Base-by-base conservation (phyloP, 2,797 vertebrate species). In the Siniperca obscura region DNA sequence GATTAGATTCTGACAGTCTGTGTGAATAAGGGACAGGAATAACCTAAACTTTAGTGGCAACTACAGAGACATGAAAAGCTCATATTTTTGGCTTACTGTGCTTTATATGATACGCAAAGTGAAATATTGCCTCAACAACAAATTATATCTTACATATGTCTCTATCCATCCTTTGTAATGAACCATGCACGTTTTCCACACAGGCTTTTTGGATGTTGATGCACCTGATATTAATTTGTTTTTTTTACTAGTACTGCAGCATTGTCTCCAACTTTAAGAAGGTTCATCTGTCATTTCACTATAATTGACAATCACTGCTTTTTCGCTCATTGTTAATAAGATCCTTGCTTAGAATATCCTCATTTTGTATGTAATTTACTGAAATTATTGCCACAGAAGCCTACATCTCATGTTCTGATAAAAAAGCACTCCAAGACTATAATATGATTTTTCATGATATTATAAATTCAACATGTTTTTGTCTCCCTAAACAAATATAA, bases 361-460 rank as follows among this genome's bases (percentile, higher is more conserved):
- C 44, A 69, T 86, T 81, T 67, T 81, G 21, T 76, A 74, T 87
- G 64, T 81, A 73, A 86, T 84, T 86, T 60, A 60, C 57, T 60
- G 2, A 76, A 52, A 62, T 42, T 57, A 71, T 78, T 79, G 53
- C 68, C 57, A 82, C 55, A 71, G 56, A 75, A 67, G 50, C 60
- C 57, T 73, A 22, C 57, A 80, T 67, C 74, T 78, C 52, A 74
- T 72, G 50, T 66, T 59, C 61, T 80, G 46, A 80, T 75, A 38
- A 64, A 66, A 79, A 56, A 19, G 65, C 55, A 62, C 61, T 36
- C 69, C 60, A 69, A 75, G 27, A 86, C 75, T 59, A 61, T 74
- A 84, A 86, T 81, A 56, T 68, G 75, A 68, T 88, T 88, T 64
- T 84, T 82, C 71, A 75, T 74, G 53, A 82, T 85, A 61, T 86